phyloP scores from a whole-genome alignment of 2,888 invertebrate species.

The Diaphora mendica region DNA sequence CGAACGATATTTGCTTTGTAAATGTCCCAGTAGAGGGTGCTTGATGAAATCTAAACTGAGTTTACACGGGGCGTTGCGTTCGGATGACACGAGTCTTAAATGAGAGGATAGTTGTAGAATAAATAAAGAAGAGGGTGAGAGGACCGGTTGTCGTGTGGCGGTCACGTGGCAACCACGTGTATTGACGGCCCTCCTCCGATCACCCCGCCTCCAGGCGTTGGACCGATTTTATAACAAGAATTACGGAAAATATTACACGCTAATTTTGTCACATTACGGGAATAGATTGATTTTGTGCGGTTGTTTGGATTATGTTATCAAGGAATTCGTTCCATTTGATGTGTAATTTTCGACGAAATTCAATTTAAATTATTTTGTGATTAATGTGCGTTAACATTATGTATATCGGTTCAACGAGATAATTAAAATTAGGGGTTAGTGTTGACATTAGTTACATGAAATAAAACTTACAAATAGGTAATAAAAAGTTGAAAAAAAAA shows the following conservation, averaged over 20 bases:
- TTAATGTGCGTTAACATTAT: slow-evolving; percentile 13
- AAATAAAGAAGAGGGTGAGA: slow-evolving; percentile 71
- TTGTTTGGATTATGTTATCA: slow-evolving; percentile 66
- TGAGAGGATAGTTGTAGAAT: slow-evolving; percentile 81
- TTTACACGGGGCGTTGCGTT: slow-evolving; percentile 70
- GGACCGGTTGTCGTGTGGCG: slow-evolving; percentile 56
- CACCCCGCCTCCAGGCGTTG: slow-evolving; percentile 58
- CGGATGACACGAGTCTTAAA: slow-evolving; percentile 78
- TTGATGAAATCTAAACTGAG: slow-evolving; percentile 82
- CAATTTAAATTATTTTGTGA: slow-evolving; percentile 22
- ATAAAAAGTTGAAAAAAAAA: background rate
- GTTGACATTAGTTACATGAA: background rate
- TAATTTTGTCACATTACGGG: slow-evolving; percentile 81
- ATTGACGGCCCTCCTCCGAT: slow-evolving; percentile 51
- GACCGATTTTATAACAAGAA: slow-evolving; percentile 78
- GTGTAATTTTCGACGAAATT: slow-evolving; percentile 39
- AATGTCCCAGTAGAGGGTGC: slow-evolving; percentile 60
- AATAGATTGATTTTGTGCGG: slow-evolving; percentile 80
- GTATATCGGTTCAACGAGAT: background rate
- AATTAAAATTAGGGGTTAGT: background rate
- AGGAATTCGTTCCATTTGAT: slow-evolving; percentile 54
- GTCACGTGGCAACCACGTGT: slow-evolving; percentile 71
- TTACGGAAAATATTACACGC: slow-evolving; percentile 84
- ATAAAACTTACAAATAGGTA: background rate
- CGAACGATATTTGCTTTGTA: slow-evolving; percentile 76